phyloP scores from a whole-genome alignment of 1,140 invertebrate genomes.

The Heliconius melpomene region DNA sequence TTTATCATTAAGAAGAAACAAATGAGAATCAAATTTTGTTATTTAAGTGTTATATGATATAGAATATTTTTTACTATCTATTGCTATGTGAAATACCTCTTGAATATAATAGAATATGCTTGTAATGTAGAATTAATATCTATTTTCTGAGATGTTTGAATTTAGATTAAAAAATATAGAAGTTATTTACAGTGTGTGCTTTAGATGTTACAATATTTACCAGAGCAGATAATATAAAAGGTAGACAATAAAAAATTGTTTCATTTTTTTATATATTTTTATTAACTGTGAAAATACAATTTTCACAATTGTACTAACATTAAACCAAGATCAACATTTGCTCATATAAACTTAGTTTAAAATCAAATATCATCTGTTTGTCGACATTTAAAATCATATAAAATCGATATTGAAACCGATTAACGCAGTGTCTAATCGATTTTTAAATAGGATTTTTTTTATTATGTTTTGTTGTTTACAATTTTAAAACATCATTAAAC shows the following conservation, averaged over 20 bases:
- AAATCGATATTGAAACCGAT: not conserved
- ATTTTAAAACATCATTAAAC: slow-evolving; percentile 7
- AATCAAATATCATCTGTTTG: slow-evolving; percentile 22
- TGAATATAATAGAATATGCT: not conserved
- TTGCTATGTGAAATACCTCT: slow-evolving; percentile 13
- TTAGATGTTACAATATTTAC: not conserved
- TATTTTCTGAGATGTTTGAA: not conserved
- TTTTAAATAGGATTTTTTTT: not conserved
- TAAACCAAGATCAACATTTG: slow-evolving; percentile 55
- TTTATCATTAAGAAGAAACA: slow-evolving; percentile 80
- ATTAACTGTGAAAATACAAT: slow-evolving; percentile 66
- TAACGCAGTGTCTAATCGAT: not conserved
- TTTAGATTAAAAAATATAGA: not conserved
- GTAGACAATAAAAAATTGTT: slow-evolving; percentile 51
- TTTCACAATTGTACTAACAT: slow-evolving; percentile 66
- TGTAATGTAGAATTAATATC: not conserved
- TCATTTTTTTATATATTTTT: slow-evolving; percentile 41
- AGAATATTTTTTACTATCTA: slow-evolving; percentile 8
- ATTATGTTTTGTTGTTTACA: not conserved
- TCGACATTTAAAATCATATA: slow-evolving; percentile 13
- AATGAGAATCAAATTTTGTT: not conserved
- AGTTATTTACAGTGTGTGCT: not conserved
- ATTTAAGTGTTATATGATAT: not conserved
- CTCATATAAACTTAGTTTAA: slow-evolving; percentile 40
- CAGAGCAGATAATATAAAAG: slow-evolving; percentile 25